These are phyloP conservation scores for Lophotriccus pileatus DNA, from an alignment of 2,797 vertebrate species.

Conservation along the genomic window DNA sequence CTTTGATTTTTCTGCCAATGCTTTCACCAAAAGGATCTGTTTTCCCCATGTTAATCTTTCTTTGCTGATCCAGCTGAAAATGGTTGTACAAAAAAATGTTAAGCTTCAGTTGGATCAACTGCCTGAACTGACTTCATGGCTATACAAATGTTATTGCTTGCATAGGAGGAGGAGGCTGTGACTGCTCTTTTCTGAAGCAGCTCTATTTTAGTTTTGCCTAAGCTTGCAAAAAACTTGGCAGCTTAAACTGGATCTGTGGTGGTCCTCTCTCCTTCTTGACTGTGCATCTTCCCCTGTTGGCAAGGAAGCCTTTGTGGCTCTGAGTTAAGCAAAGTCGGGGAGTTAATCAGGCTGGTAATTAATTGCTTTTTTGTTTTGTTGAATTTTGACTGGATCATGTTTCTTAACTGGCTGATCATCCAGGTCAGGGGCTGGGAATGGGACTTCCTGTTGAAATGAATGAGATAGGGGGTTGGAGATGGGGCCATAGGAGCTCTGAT, in stretches of 20 bases:
- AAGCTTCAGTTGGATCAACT: neutral
- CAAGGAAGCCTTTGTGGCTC: neutral
- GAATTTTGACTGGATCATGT: neutral
- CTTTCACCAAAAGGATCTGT: neutral
- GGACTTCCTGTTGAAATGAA: neutral
- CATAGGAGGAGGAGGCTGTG: neutral
- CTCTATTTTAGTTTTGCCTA: neutral
- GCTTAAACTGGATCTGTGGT: neutral
- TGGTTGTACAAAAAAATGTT: neutral
- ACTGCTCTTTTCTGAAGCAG: neutral
- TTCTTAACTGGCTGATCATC: neutral
- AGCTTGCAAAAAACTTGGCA: neutral
- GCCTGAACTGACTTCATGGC: neutral
- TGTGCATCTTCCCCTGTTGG: neutral
- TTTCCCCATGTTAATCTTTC: neutral
- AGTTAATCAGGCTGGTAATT: neutral
- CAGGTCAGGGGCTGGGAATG: neutral
- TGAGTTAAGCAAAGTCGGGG: neutral
- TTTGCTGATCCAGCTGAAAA: slow-evolving; percentile 7
- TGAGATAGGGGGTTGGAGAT: neutral
- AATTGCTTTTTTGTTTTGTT: neutral
- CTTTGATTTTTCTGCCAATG: neutral
- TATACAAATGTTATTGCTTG: neutral
- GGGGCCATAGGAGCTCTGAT: neutral
- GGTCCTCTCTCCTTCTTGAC: neutral